These are phyloP conservation scores for Geotrypetes seraphini DNA, from an alignment of 2,797 vertebrate species.

Conservation along the genomic window DNA sequence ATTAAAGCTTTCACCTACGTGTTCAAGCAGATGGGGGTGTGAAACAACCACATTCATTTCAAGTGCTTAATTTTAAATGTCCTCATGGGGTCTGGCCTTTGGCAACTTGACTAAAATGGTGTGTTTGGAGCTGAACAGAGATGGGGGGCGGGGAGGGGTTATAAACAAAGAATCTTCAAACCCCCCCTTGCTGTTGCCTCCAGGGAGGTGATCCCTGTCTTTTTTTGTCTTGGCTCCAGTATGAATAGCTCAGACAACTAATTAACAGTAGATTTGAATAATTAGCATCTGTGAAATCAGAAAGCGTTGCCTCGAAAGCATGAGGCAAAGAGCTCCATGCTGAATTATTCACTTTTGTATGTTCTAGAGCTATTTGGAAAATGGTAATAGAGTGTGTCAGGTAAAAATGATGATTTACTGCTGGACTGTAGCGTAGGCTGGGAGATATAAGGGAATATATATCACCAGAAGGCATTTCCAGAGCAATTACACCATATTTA, in stretches of 20 bases:
- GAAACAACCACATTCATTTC: background rate
- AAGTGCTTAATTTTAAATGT: conserved; percentile 32
- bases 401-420: too few relatives aligned
- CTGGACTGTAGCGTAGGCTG: too few relatives aligned
- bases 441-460: too few relatives aligned
- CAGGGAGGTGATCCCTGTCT: conserved; percentile 29
- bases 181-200: conserved; percentile 1
- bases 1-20: background rate
- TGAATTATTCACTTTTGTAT: too few relatives aligned
- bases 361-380: too few relatives aligned
- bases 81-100: conserved; percentile 16
- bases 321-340: too few relatives aligned
- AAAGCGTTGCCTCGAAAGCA: conserved; percentile 33
- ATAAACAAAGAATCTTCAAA: conserved; percentile 13
- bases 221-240: conserved; percentile 27
- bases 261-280: conserved; percentile 47
- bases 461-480: too few relatives aligned
- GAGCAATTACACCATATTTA: too few relatives aligned
- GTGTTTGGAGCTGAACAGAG: conserved; percentile 16
- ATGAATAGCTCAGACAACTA: conserved; percentile 36
- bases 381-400: too few relatives aligned
- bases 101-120: conserved; percentile 31
- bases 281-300: conserved; percentile 51
- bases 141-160: background rate
- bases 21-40: conserved; percentile 12